Evolutionary conservation across 2,797 vertebrate genomes (phyloP).

Genomic region (Pseudocheirus occidentalis): DNA sequence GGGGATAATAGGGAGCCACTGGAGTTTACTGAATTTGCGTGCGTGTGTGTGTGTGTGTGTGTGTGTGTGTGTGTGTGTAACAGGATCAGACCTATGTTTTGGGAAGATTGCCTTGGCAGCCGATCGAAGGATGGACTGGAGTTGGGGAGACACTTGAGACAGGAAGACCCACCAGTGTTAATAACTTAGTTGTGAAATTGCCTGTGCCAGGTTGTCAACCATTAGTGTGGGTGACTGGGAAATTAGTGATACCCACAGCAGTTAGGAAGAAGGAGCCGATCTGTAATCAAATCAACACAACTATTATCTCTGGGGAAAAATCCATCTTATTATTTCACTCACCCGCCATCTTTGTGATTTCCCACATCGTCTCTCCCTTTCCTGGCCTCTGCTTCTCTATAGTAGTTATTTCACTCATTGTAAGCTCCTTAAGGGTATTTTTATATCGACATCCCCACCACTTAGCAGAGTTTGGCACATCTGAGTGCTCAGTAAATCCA

Average conservation of each 20-base stretch:
- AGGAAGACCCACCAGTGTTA: background rate
- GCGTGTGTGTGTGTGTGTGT: no score
- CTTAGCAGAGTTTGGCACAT: background rate
- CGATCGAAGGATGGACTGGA: no score
- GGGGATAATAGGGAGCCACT: background rate
- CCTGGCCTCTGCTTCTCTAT: background rate
- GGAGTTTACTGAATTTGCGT: background rate
- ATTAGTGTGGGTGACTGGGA: background rate
- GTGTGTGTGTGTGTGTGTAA: background rate
- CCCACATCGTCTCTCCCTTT: background rate
- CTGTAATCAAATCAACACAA: background rate
- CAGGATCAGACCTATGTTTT: background rate
- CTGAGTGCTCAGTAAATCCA: background rate
- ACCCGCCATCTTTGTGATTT: background rate
- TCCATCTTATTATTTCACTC: background rate
- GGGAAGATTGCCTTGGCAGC: background rate
- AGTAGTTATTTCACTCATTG: background rate
- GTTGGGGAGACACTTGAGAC: no score
- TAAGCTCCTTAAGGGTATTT: background rate
- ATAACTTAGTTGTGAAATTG: background rate
- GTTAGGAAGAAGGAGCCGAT: background rate
- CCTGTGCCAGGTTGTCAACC: background rate
- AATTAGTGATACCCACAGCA: background rate
- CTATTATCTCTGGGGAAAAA: background rate
- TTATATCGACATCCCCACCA: background rate